These are phyloP conservation scores for Pelosia muscerda DNA, from an alignment of 2,888 invertebrate genomes.

Conservation along the genomic window DNA sequence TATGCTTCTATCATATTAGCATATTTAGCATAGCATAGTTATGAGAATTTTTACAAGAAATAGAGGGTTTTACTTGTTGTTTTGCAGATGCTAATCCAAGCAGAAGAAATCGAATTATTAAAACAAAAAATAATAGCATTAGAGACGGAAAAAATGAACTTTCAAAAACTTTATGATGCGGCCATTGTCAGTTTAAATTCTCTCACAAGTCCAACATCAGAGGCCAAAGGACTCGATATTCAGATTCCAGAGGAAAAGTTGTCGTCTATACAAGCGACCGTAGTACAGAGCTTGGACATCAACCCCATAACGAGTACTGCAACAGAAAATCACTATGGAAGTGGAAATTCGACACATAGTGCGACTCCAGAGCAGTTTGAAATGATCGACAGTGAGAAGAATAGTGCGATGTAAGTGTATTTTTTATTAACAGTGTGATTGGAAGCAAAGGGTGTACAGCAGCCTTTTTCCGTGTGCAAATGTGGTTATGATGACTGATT, in stretches of 20 bases:
- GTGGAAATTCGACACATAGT: conserved; percentile 84
- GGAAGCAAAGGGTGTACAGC: too few relatives aligned
- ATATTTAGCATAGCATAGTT: not conserved
- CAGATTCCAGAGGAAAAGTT: conserved; percentile 72
- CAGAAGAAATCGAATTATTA: conserved; percentile 85
- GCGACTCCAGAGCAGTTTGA: conserved; percentile 89
- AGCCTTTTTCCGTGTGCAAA: too few relatives aligned
- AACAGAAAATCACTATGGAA: conserved; percentile 82
- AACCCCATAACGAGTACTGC: conserved; percentile 79
- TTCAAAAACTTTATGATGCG: conserved; percentile 85
- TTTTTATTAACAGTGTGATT: not conserved
- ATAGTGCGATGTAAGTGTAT: conserved; percentile 72
- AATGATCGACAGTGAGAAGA: conserved; percentile 87
- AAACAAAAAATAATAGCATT: conserved; percentile 84
- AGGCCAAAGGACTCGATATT: conserved; percentile 71
- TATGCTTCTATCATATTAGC: too few relatives aligned
- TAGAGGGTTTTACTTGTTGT: conserved; percentile 9
- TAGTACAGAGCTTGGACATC: conserved; percentile 57
- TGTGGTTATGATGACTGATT: too few relatives aligned
- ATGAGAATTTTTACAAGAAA: not conserved
- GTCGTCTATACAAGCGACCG: conserved; percentile 50
- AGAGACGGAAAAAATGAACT: conserved; percentile 87
- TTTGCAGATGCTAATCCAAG: conserved; percentile 79
- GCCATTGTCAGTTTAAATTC: conserved; percentile 83
- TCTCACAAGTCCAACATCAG: conserved; percentile 77